Conservation (phyloP, 2,888 invertebrate genomes). For the Pollenia amentaria region DNA sequence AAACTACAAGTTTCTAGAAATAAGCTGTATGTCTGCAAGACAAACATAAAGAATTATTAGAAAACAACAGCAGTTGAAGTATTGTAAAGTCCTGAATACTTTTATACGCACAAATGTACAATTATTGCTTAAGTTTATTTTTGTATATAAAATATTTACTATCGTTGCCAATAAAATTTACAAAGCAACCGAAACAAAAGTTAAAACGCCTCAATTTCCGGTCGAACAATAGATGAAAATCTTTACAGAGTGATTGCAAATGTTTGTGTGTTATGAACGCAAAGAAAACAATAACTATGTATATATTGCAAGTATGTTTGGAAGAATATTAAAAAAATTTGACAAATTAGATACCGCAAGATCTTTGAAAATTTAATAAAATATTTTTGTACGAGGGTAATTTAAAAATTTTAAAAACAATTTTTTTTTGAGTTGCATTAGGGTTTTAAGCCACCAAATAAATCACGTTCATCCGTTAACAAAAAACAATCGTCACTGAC, state of each 20-base stretch:
- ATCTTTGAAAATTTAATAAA: too few species aligned
- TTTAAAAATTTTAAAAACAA: too few species aligned
- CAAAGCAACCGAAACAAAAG: conserved; percentile 38
- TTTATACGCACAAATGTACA: not conserved
- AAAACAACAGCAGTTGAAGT: conserved; percentile 8
- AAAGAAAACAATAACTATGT: too few species aligned
- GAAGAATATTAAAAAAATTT: too few species aligned
- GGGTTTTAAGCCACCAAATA: too few species aligned
- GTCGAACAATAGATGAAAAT: conserved; percentile 43
- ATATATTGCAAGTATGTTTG: too few species aligned
- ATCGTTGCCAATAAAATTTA: not conserved
- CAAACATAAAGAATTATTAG: conserved; percentile 45
- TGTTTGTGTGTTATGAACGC: not conserved
- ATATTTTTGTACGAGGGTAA: too few species aligned
- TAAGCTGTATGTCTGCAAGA: conserved; percentile 47
- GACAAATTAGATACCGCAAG: too few species aligned
- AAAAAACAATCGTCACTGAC: too few species aligned
- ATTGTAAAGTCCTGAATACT: not conserved
- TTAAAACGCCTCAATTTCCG: conserved; percentile 72
- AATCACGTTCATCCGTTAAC: too few species aligned
- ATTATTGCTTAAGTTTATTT: not conserved
- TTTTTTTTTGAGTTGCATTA: too few species aligned
- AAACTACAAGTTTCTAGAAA: conserved; percentile 51
- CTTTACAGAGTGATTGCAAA: not conserved
- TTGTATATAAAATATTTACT: not conserved